Percentiles rank a stretch among this genome's conserved stretches.
These are phyloP conservation scores for Andrena bucephala DNA, from an alignment of 2,888 invertebrate genomes.

Conservation along the genomic window DNA sequence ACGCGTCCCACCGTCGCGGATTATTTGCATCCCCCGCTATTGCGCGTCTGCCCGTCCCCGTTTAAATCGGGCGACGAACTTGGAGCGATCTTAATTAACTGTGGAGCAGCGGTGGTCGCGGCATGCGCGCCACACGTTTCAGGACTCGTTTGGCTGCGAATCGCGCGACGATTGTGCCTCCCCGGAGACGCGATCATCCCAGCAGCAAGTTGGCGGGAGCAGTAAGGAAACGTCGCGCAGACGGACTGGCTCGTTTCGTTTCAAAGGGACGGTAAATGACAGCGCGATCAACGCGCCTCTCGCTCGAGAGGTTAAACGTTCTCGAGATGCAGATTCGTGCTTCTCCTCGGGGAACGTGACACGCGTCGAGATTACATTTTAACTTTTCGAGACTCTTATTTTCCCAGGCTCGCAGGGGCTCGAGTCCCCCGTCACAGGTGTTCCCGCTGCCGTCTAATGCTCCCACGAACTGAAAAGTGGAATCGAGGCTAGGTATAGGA, in stretches of 20 bases:
- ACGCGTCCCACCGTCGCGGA: conserved; percentile 26
- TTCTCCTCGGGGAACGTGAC: conserved; percentile 32
- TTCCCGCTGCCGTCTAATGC: not conserved
- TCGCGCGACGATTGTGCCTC: conserved; percentile 5
- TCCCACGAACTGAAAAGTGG: conserved; percentile 6
- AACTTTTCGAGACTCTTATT: conserved; percentile 31
- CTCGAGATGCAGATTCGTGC: conserved; percentile 28
- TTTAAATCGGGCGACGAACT: conserved; percentile 49
- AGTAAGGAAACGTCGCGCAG: not conserved
- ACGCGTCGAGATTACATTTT: conserved; percentile 48
- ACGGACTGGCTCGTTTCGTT: not conserved
- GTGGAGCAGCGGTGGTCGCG: not conserved
- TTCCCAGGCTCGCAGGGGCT: conserved; percentile 1
- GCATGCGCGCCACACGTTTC: not conserved
- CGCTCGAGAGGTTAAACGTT: conserved; percentile 18
- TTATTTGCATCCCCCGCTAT: conserved; percentile 30
- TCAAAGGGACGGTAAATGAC: conserved; percentile 17
- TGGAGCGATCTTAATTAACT: conserved; percentile 43
- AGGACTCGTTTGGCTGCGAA: conserved; percentile 5
- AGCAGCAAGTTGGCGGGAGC: not conserved
- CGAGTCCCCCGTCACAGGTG: not conserved
- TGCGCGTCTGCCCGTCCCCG: conserved; percentile 6
- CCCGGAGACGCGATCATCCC: conserved; percentile 2
- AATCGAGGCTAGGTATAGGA: conserved; percentile 1
- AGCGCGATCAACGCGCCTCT: not conserved